Percentiles rank a stretch among this genome's conserved stretches.
phyloP scores from a whole-genome alignment of 2,797 vertebrate species.

The Miichthys miiuy region DNA sequence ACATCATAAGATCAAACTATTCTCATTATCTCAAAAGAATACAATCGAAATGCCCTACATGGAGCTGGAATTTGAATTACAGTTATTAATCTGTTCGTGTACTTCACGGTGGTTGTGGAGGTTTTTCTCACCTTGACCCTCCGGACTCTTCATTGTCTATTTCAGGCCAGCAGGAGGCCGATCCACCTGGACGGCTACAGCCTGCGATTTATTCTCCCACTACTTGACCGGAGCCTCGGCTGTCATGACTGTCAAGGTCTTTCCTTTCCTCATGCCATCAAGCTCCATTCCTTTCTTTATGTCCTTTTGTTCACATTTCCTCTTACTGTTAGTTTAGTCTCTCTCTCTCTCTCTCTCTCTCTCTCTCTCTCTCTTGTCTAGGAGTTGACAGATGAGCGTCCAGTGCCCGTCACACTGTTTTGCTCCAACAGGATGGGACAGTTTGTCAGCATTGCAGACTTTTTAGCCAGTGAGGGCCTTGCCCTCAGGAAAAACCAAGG shows the following conservation, averaged over 20 bases:
- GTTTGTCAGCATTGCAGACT: constrained; percentile 88
- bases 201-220: constrained; percentile 89
- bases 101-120: neutral
- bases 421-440: constrained; percentile 84
- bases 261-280: neutral
- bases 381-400: constrained; percentile 80
- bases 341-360: neutral
- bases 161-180: constrained; percentile 92
- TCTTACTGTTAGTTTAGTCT: neutral
- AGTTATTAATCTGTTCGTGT: neutral
- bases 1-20: neutral
- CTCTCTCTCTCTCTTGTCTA: constrained; percentile 53
- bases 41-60: neutral
- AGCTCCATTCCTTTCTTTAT: neutral
- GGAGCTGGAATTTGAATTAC: neutral
- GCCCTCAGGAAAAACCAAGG: constrained; percentile 88
- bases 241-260: constrained; percentile 88
- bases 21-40: neutral
- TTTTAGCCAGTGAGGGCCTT: constrained; percentile 90
- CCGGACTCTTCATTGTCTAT: neutral
- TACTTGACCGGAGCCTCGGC: constrained; percentile 87
- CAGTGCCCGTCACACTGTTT: constrained; percentile 87
- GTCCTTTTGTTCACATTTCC: neutral
- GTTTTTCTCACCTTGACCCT: neutral
- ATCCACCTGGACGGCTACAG: constrained; percentile 92